phyloP scores from a whole-genome alignment of 2,797 vertebrate species.

The Scolopax bukidnonensis region DNA sequence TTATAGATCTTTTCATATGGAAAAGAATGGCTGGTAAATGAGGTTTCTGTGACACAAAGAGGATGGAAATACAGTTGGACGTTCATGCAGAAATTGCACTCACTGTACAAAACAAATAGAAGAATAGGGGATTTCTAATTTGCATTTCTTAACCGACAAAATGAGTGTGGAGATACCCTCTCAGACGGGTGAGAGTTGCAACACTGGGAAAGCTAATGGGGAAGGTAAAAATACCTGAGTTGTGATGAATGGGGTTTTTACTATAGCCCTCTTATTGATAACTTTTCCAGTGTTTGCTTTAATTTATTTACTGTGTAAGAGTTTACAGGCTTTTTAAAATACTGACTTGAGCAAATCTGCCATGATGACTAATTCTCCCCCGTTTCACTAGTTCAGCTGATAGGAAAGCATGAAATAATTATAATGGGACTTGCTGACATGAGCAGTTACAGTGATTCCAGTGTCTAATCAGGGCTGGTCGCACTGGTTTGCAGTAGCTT shows the following conservation, averaged over 20 bases:
- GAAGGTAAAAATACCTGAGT: neutral
- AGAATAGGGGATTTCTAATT: conserved; percentile 41
- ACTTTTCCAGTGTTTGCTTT: neutral
- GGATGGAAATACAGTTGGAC: conserved; percentile 70
- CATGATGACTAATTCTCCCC: neutral
- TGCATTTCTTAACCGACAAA: conserved; percentile 45
- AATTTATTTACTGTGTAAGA: neutral
- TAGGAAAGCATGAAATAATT: neutral
- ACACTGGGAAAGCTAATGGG: neutral
- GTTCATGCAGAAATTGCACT: conserved; percentile 67
- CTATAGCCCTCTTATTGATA: neutral
- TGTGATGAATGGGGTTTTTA: neutral
- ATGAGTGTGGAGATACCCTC: neutral
- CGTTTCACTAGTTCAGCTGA: neutral
- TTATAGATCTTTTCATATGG: conserved; percentile 68
- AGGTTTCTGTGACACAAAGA: conserved; percentile 70
- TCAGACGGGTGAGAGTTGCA: neutral
- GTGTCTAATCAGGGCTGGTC: neutral
- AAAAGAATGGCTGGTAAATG: conserved; percentile 71
- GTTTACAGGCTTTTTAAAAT: neutral
- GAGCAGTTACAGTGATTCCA: neutral
- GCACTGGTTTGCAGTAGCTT: neutral
- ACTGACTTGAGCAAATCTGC: neutral
- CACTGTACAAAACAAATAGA: conserved; percentile 63
- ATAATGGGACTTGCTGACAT: neutral